Evolutionary conservation across 2,888 invertebrate species (phyloP), one percentile per base, ranked within the genome.

Genomic region (Crioceris asparagi): DNA sequence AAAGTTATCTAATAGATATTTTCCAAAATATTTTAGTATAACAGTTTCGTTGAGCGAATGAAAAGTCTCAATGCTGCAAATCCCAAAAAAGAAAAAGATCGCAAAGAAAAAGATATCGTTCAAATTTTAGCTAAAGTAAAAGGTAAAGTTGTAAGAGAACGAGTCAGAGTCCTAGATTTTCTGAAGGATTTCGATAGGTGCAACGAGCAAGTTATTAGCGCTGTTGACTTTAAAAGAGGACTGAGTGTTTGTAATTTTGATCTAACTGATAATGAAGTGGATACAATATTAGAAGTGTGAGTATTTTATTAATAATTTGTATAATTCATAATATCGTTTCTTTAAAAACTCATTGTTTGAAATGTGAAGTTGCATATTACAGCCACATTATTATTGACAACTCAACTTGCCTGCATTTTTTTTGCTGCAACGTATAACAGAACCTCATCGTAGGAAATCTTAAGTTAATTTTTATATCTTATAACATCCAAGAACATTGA

Each of bases 111-210:
- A 1, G 75, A 81, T 55, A 78, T 84, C 45, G 75, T 81, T 29
- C 69, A 74, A 49, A 74, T 83, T 43, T 66, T 85, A 36, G 80
- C 83, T 12, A 81, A 80, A 62, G 76, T 81, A 47, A 84, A 83
- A 61, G 77, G 77, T 18, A 78, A 77, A 67, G 74, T 78, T 35
- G 74, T 80, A 1, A 70, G 78, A 26, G 80, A 79, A 45, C 70
- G 81, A 27, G 65, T 83, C 3, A 63, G 78, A 26, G 74, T 79
- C 5, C 62, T 71, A 23, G 76, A 80, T 53, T 83, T 82, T 60
- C 63, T 84, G 49, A 60, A 64, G 40, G 76, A 75, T 56, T 81
- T 74, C 56, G 84, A 85, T 64, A 62, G 59, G 4, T 71, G 69
- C 52, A 72, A 73, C 46, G 74, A 80, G 58, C 70, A 73, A 46